Base-by-base conservation (phyloP, 2,113 vertebrate species). In the Microtus oregoni region DNA sequence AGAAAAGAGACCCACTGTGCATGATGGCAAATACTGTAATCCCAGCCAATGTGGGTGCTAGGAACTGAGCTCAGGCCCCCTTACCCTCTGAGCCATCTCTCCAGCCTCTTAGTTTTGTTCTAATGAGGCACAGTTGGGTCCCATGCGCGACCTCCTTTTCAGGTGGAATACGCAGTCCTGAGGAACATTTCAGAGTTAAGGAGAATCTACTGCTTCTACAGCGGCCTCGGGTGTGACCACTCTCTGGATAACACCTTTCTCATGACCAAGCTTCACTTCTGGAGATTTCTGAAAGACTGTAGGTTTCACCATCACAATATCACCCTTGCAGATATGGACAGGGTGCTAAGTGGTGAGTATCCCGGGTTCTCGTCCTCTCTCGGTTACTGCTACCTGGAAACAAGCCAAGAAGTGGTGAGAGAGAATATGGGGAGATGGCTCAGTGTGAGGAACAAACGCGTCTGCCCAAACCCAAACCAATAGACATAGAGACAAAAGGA, bases 201-300 rank as follows among this genome's bases (percentile, higher is more conserved):
- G 95, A 97, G 98, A 67, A 91, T 99, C 92, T 99, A 99, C 78
- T 97, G 86, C 63, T 99, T 99, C 96, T 99, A 99, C 98, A 99
- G 99, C 96, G 95, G 97, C 70, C 98, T 99, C 0, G 99, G 99
- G 26, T 98, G 95, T 0, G 90, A 96, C 26, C 87, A 13, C 19
- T 98, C 98, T 67, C 86, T 97, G 10, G 99, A 99, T 47, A 98
- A 99, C 92, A 97, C 97, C 73, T 99, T 98, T 93, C 86, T 98
- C 91, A 98, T 99, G 97, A 99, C 98, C 28, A 98, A 98, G 93
- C 97, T 99, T 91, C 99, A 99, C 61, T 99, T 99, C 86, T 99
- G 99, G 99, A 98, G 99, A 65, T 99, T 99, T 91, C 98, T 99
- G 35, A 99, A 99, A 98, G 99, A 99, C 95, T 99, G 99, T 61